Percentiles rank a stretch among this genome's conserved stretches.
These are phyloP conservation scores for Cricetomys ansorgei DNA, from an alignment of 2,113 vertebrate genomes.

Conservation along the genomic window DNA sequence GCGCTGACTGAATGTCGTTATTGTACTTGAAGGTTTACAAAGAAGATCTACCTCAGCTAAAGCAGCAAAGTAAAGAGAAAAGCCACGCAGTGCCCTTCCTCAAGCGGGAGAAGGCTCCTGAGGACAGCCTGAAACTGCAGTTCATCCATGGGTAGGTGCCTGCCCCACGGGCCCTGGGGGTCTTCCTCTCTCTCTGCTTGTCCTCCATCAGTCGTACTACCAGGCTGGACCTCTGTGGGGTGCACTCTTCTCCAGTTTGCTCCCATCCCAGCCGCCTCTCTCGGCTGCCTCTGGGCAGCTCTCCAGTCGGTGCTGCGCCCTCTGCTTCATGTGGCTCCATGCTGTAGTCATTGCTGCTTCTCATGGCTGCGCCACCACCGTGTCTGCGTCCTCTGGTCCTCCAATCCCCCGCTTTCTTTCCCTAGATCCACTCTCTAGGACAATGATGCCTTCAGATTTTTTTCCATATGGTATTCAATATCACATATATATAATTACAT, in stretches of 20 bases:
- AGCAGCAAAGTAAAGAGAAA: slow-evolving; percentile 93
- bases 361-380: not conserved
- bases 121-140: slow-evolving; percentile 95
- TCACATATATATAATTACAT: too few species aligned
- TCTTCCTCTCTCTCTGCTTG: not conserved
- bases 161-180: not conserved
- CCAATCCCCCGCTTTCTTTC: not conserved
- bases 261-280: not conserved
- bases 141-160: slow-evolving; percentile 95
- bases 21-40: slow-evolving; percentile 94
- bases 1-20: not conserved
- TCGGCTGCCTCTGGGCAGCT: not conserved
- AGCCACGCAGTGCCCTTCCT: slow-evolving; percentile 93
- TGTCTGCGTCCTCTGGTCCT: too few species aligned
- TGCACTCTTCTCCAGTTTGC: not conserved
- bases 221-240: not conserved
- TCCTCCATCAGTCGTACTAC: too few species aligned
- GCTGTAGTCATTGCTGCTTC: not conserved
- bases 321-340: not conserved
- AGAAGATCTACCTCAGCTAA: slow-evolving; percentile 98
- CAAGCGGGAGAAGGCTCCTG: slow-evolving; percentile 94
- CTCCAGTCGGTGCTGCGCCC: not conserved
- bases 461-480: too few species aligned
- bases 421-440: not conserved
- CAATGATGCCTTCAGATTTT: not conserved